Evolutionary conservation across 2,888 invertebrate species (phyloP), one percentile per base, ranked within the genome.

Genomic region (Pollenia amentaria): DNA sequence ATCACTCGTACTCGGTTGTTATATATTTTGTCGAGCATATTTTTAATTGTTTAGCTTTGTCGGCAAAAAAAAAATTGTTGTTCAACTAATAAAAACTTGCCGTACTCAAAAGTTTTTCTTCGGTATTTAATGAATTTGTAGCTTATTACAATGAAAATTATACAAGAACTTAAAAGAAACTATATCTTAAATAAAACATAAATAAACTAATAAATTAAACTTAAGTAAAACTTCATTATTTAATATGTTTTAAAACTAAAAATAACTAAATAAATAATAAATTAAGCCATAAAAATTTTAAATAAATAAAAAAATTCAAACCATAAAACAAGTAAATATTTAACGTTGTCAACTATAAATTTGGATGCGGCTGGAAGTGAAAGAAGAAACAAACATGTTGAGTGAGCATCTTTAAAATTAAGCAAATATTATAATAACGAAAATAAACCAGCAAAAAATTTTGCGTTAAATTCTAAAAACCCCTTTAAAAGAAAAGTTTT

Each of bases 281-380:
- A 14, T 8, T 53, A 42, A 42, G 16, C 38, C 38, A 51, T 69
- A 51, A 69, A 69, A 42, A 18, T 70, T 11, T 53, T n/a, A 70
- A 57, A 55, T 72, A 72, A 46, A 55, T 46, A 29, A n/a, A 46
- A 60, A 57, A 38, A 11, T 57, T 14, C 21, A 42, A 9, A 57
- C 55, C 16, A 57, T 18, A 53, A 16, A 44, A 4, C n/a, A 55
- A 55, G 40, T 9, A 16, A 62, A 62, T 57, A 57, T 38, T 62
- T 60, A 40, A 62, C 42, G 40, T 62, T n/a, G 62, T 42, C 62
- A 40, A 29, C 7, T 14, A 38, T 38, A 7, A 57, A 38, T 29
- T 57, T 57, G 38, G 11, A 18, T 55, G n/a, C 16, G 57, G 8
- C 10, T 29, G 38, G 38, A 57, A 57, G 38, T 57, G 57, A 57